These are phyloP conservation scores for Scortum barcoo DNA, from an alignment of 2,113 vertebrate species.

Conservation along the genomic window DNA sequence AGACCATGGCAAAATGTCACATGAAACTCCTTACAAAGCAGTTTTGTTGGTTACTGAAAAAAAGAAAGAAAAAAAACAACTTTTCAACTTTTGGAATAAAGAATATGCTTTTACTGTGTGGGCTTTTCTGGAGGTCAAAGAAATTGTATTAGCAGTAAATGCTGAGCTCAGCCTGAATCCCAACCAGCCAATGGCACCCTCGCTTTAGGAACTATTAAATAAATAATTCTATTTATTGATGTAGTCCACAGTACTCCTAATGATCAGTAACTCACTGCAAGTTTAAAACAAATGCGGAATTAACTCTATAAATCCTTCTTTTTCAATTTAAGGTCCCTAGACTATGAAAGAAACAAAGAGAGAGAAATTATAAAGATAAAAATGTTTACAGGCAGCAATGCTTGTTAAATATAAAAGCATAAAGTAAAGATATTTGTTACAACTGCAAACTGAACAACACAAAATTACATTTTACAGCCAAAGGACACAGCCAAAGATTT, in stretches of 20 bases:
- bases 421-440: background rate
- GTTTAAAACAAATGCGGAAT: constrained; percentile 29
- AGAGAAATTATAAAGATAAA: background rate
- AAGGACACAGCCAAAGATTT: background rate
- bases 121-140: constrained; percentile 40
- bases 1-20: background rate
- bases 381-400: constrained; percentile 1
- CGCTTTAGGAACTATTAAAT: constrained; percentile 32
- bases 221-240: constrained; percentile 25
- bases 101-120: constrained; percentile 3
- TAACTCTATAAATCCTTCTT: constrained; percentile 20
- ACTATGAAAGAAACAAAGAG: background rate
- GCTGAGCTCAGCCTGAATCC: constrained; percentile 47
- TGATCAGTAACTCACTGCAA: constrained; percentile 42
- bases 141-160: constrained; percentile 39
- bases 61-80: background rate
- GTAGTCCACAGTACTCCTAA: constrained; percentile 24
- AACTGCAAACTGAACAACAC: background rate
- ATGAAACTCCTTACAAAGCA: constrained; percentile 6
- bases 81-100: constrained; percentile 16
- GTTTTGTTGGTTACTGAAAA: constrained; percentile 10
- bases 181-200: constrained; percentile 18
- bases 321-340: background rate
- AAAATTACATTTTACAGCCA: background rate
- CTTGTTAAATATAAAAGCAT: background rate